Percentiles rank a stretch among this genome's conserved stretches.
These are phyloP conservation scores for Conops quadrifasciatus DNA, from an alignment of 2,888 invertebrate species.

Conservation along the genomic window DNA sequence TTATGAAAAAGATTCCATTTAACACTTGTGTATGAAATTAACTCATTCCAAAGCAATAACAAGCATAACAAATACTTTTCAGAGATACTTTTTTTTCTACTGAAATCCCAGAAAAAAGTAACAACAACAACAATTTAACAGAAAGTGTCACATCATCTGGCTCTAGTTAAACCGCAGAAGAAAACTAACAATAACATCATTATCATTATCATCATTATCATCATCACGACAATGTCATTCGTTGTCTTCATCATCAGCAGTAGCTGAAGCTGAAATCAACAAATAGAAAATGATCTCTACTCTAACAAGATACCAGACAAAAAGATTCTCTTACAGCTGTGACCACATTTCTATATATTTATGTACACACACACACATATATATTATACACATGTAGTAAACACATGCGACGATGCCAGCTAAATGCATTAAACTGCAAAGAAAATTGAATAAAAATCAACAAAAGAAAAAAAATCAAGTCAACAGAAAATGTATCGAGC, in stretches of 20 bases:
- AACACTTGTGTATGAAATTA: no score
- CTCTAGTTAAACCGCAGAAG: slow-evolving; percentile 14
- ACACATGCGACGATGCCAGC: neutral
- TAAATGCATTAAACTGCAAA: slow-evolving; percentile 7
- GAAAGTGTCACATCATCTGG: neutral
- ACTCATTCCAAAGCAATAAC: no score
- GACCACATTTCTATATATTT: slow-evolving; percentile 12
- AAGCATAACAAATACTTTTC: no score
- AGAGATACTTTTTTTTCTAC: no score
- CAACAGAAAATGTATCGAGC: neutral
- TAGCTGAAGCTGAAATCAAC: neutral
- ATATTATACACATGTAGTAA: neutral
- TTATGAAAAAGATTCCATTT: no score
- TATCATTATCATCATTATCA: neutral
- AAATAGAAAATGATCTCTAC: slow-evolving; percentile 6
- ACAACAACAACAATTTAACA: neutral
- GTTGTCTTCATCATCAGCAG: no score
- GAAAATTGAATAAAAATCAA: neutral
- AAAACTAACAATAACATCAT: slow-evolving; percentile 2
- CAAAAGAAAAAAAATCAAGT: neutral
- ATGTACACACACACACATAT: neutral
- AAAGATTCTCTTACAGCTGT: slow-evolving; percentile 24
- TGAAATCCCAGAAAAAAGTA: neutral
- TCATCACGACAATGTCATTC: no score
- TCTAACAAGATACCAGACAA: slow-evolving; percentile 7